Evolutionary conservation across 2,797 vertebrate genomes (phyloP), one percentile per base, ranked within the genome.

Genomic region (Pseudochromis fuscus): DNA sequence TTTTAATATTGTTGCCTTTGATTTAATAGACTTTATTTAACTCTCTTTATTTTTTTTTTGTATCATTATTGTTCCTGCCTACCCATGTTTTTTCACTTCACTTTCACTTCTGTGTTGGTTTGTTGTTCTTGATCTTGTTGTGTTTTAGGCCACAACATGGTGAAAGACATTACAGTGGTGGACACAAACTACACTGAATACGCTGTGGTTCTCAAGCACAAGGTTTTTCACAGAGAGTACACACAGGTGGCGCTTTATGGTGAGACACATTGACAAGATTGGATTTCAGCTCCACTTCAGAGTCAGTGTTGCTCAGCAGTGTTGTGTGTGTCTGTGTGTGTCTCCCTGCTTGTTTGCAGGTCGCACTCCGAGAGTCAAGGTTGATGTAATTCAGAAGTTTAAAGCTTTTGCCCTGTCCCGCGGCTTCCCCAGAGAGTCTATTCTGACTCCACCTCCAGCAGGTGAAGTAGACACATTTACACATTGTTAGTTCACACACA

Each of bases 101-200:
- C 11, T 7, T 31, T 31, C 9, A 5, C 9, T 12, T 10, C 10
- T 35, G 30, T 30, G 8, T 30, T 30, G 4, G 8, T 30, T 42
- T 44, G 5, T n/a, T 31, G 11, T 31, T 31, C 7, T 7, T 7
- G 30, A 10, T 31, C 7, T 31, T 31, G 6, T 7, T 11, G 18
- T 65, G 6, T 76, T 68, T 58, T 19, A 95, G 94, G 94, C 63
- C 89, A 95, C 25, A 86, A 79, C 75, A 92, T 83, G 55, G 60
- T 92, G 66, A 95, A 95, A 85, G 94, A 95, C 82, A 86, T 95
- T 79, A 95, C 93, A 2, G 92, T 95, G 52, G 93, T 95, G 75
- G 92, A 94, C 1, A 95, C 94, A 3, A 94, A 95, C 83, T 95
- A 95, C 83, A 91, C 56, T 1, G 92, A 94, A 12, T 95, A 93